These are phyloP conservation scores for Ficedula albicollis DNA, from an alignment of 2,797 vertebrate species.

Conservation along the genomic window DNA sequence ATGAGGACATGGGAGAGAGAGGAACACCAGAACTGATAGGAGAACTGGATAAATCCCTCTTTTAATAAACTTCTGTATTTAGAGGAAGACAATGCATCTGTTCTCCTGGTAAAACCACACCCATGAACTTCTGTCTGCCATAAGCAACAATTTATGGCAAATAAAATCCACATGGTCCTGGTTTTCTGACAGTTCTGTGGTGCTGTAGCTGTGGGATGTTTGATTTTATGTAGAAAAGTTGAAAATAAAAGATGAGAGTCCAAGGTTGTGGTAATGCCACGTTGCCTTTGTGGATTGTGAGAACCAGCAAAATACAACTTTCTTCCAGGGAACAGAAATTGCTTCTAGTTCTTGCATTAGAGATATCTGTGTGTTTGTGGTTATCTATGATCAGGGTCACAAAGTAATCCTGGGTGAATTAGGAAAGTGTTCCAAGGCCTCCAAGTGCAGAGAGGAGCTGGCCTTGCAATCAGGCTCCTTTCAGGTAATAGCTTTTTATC, in stretches of 20 bases:
- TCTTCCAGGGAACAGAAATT: background rate
- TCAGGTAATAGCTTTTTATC: background rate
- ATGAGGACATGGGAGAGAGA: background rate
- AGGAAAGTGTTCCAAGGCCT: background rate
- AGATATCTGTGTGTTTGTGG: background rate
- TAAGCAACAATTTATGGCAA: background rate
- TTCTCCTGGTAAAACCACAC: background rate
- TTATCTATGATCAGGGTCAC: background rate
- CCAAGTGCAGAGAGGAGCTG: background rate
- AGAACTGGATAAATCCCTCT: background rate
- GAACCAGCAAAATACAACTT: background rate
- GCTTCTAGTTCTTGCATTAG: background rate
- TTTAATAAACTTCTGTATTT: background rate
- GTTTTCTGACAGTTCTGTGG: background rate
- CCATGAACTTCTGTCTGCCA: background rate
- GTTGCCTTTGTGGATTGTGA: background rate
- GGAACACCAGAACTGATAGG: background rate
- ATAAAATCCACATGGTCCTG: background rate
- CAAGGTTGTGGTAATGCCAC: background rate
- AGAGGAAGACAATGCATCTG: background rate
- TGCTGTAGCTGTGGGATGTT: background rate
- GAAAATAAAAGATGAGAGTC: background rate
- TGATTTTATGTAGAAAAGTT: background rate
- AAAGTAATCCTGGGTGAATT: background rate
- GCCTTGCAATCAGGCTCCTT: background rate